Percentiles rank a stretch among this genome's conserved stretches.
These are phyloP conservation scores for Antrozous pallidus DNA, from an alignment of 2,797 vertebrate species.

Conservation along the genomic window DNA sequence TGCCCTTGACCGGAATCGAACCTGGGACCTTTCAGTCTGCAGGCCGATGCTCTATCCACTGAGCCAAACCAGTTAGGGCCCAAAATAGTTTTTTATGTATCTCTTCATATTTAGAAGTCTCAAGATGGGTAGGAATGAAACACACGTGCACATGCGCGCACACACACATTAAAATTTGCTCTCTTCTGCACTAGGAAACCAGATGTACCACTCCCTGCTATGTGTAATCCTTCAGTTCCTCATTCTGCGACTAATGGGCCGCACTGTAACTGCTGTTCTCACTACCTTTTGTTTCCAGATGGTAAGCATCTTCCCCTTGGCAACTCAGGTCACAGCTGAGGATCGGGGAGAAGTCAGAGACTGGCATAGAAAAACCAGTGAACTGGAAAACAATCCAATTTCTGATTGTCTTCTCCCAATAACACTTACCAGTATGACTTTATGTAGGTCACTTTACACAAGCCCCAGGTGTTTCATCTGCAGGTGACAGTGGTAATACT, in stretches of 20 bases:
- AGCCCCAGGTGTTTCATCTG: not conserved
- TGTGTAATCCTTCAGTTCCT: conserved; percentile 95
- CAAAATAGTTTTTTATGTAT: not conserved
- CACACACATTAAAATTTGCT: conserved; percentile 19
- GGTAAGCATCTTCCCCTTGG: conserved; percentile 82
- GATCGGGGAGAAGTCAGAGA: not conserved
- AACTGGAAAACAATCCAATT: not conserved
- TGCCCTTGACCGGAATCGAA: no score
- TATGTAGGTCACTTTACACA: not conserved
- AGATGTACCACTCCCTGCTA: conserved; percentile 92
- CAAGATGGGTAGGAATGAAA: not conserved
- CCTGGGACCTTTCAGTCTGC: no score
- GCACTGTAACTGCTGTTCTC: conserved; percentile 90
- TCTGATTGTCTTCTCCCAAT: not conserved
- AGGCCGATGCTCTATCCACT: no score
- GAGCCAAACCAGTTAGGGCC: no score
- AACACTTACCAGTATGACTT: not conserved
- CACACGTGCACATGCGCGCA: no score
- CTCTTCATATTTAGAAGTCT: not conserved
- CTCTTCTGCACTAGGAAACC: conserved; percentile 85
- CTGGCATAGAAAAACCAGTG: not conserved
- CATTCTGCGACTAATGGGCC: conserved; percentile 97
- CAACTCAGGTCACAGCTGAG: not conserved
- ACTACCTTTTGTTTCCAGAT: conserved; percentile 95
- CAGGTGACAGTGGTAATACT: not conserved